Evolutionary conservation across 2,888 invertebrate species (phyloP).

Genomic region (Cistogaster globosa): DNA sequence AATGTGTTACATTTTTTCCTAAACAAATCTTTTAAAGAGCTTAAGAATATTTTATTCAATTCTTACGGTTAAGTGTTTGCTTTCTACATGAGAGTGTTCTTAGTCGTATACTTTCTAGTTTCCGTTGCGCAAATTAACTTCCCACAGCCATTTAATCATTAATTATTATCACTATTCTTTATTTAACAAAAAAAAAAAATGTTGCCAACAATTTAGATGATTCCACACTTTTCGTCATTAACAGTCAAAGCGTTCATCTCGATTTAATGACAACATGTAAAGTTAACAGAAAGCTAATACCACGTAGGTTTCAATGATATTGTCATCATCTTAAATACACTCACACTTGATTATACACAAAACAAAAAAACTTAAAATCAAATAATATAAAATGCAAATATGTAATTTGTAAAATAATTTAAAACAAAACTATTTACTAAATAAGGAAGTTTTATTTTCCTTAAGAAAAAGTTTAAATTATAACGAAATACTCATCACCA

Average conservation of each 20-base stretch:
- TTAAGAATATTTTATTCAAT: no score
- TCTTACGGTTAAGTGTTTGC: no score
- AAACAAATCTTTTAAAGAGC: no score
- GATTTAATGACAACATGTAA: not conserved
- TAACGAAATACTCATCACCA: slow-evolving; percentile 51
- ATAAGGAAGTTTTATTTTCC: slow-evolving; percentile 26
- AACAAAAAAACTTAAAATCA: slow-evolving; percentile 8
- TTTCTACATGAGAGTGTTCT: no score
- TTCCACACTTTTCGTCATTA: no score
- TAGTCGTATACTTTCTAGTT: no score
- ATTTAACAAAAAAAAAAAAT: no score
- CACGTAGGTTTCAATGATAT: slow-evolving; percentile 8
- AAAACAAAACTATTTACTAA: slow-evolving; percentile 8
- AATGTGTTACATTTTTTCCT: no score
- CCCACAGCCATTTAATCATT: no score
- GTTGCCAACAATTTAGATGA: no score
- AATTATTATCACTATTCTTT: no score
- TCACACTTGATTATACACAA: not conserved
- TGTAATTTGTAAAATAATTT: slow-evolving; percentile 28
- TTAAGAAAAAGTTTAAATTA: slow-evolving; percentile 37
- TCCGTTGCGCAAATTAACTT: no score
- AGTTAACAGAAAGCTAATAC: slow-evolving; percentile 1
- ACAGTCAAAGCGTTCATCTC: not conserved
- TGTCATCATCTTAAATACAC: slow-evolving; percentile 1
- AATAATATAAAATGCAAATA: slow-evolving; percentile 32